Percentiles rank a stretch among this genome's conserved stretches.
These are phyloP conservation scores for Oncorhynchus mykiss DNA, from an alignment of 2,113 vertebrate genomes.

Conservation along the genomic window DNA sequence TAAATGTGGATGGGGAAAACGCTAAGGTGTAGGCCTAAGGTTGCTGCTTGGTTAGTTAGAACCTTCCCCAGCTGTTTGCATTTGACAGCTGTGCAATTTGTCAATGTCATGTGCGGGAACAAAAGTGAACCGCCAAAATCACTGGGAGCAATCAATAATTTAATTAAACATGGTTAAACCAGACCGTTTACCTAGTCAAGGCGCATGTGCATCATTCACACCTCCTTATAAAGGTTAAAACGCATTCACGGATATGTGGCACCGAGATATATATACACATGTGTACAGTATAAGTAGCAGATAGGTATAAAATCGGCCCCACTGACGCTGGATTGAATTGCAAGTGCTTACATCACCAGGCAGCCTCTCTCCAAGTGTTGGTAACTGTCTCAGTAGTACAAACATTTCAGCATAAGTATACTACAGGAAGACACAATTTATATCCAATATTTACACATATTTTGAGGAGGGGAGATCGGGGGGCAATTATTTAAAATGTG, in stretches of 20 bases:
- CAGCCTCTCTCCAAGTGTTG: not conserved
- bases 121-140: not conserved
- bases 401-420: no score
- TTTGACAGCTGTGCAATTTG: conserved; percentile 19
- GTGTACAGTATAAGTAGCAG: not conserved
- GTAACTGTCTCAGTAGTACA: no score
- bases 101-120: conserved; percentile 4
- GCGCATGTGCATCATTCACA: not conserved
- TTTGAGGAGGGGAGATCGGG: no score
- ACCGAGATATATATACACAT: not conserved
- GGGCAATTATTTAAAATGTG: no score
- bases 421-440: no score
- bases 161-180: not conserved
- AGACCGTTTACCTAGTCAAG: not conserved
- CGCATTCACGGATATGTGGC: not conserved
- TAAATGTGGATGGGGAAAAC: not conserved
- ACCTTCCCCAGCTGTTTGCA: conserved; percentile 12
- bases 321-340: conserved; percentile 51
- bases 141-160: not conserved
- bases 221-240: not conserved
- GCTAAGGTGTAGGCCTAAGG: no score
- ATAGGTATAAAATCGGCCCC: not conserved
- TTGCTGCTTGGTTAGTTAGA: not conserved
- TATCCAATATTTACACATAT: no score
- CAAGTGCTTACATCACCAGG: conserved; percentile 69